These are phyloP conservation scores for Aldabrachelys gigantea DNA, from an alignment of 2,113 vertebrate genomes.

Conservation along the genomic window DNA sequence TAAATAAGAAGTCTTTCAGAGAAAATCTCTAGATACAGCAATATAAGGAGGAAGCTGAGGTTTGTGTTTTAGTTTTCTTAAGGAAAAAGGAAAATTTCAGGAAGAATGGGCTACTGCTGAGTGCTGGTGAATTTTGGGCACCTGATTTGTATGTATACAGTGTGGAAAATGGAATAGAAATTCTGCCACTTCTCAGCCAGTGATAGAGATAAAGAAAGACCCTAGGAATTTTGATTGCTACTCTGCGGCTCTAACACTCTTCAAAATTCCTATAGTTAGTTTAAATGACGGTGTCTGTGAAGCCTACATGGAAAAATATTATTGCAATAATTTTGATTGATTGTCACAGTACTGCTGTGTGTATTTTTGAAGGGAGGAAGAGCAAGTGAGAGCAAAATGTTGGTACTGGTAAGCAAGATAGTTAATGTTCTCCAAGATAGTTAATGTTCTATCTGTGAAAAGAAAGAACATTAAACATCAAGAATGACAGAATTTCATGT, in stretches of 20 bases:
- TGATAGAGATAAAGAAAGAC: background rate
- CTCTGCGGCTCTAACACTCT: background rate
- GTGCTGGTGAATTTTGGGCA: background rate
- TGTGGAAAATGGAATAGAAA: background rate
- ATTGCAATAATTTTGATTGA: slow-evolving; percentile 4
- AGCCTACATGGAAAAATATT: background rate
- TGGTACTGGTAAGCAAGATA: background rate
- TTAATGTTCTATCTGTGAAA: slow-evolving; percentile 40
- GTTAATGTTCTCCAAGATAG: slow-evolving; percentile 44
- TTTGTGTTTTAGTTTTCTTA: background rate
- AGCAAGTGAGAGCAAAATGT: slow-evolving; percentile 11
- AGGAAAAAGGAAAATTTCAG: background rate
- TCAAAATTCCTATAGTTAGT: background rate
- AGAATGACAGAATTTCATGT: slow-evolving; percentile 8
- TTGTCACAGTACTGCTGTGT: slow-evolving; percentile 38
- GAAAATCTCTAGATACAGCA: accelerated
- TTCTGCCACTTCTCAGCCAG: accelerated
- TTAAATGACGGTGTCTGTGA: background rate
- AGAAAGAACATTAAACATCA: background rate
- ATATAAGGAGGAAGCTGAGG: background rate
- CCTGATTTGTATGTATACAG: too few relatives aligned
- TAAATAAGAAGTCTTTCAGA: background rate
- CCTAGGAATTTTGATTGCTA: background rate
- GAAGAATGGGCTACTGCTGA: background rate
- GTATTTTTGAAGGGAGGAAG: slow-evolving; percentile 27